phyloP scores from a whole-genome alignment of 2,113 vertebrate species.

The Aegotheles bennettii region DNA sequence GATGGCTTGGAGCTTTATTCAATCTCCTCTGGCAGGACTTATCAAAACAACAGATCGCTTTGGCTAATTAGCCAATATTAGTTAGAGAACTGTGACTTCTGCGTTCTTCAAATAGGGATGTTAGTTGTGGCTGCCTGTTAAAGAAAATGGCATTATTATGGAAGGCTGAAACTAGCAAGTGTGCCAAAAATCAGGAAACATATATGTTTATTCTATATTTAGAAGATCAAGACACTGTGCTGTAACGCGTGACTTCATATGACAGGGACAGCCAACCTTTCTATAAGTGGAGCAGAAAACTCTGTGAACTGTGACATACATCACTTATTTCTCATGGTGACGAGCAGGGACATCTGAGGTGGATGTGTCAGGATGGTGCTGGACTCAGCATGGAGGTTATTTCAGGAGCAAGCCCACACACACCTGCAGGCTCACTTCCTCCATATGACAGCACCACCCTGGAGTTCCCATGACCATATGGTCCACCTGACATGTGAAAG shows the following conservation, averaged over 20 bases:
- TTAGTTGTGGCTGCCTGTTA: neutral
- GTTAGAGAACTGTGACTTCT: neutral
- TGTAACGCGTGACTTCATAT: rapidly evolving
- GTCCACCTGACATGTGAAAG: neutral
- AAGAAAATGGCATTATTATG: neutral
- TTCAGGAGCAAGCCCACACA: neutral
- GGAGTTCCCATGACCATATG: rapidly evolving
- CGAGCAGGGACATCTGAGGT: neutral
- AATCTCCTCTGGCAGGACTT: neutral
- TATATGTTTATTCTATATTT: neutral
- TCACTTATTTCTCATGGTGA: rapidly evolving
- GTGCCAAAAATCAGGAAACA: neutral
- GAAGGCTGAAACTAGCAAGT: neutral
- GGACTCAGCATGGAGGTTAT: neutral
- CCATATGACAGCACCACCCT: neutral
- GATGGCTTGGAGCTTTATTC: neutral
- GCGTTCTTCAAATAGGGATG: neutral
- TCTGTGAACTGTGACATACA: rapidly evolving
- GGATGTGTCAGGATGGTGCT: neutral
- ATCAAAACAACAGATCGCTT: slow-evolving; percentile 8
- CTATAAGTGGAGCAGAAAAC: neutral
- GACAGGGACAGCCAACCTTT: neutral
- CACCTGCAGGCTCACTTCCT: neutral
- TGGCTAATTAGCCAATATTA: slow-evolving; percentile 25
- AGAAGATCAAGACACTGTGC: neutral